phyloP scores from a whole-genome alignment of 92 coral and sea anemone genomes.

The Anthopleura xanthogrammica region DNA sequence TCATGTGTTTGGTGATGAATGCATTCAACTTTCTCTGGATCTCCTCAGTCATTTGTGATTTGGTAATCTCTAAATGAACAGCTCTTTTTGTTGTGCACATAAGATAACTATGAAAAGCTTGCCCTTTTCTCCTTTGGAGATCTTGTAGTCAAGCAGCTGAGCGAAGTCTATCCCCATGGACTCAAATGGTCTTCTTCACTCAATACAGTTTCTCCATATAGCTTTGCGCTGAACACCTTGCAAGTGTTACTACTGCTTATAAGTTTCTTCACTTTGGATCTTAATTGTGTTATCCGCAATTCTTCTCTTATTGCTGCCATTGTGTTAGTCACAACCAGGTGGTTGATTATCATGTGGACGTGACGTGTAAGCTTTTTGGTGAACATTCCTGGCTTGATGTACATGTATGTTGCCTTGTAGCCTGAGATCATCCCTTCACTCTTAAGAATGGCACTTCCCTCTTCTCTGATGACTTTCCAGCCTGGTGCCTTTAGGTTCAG shows the following conservation, averaged over 20 bases:
- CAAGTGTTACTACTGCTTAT: slow-evolving; percentile 46
- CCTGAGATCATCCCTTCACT: slow-evolving; percentile 46
- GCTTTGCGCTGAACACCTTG: slow-evolving; percentile 46
- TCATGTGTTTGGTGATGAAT: slow-evolving; percentile 36
- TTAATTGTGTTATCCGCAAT: slow-evolving; percentile 58
- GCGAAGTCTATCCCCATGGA: slow-evolving; percentile 54
- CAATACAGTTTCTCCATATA: slow-evolving; percentile 36
- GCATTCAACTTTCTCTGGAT: slow-evolving; percentile 42
- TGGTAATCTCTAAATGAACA: slow-evolving; percentile 48
- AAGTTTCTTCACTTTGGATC: slow-evolving; percentile 49
- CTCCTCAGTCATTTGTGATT: slow-evolving; percentile 63
- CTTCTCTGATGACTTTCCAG: slow-evolving; percentile 45
- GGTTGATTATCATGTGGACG: slow-evolving; percentile 27
- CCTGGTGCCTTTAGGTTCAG: slow-evolving; percentile 39
- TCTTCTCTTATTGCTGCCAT: slow-evolving; percentile 62
- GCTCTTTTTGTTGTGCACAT: slow-evolving; percentile 48
- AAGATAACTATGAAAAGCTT: slow-evolving; percentile 36
- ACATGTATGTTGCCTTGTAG: slow-evolving; percentile 53
- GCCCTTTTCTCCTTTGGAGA: slow-evolving; percentile 46
- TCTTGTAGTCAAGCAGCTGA: slow-evolving; percentile 53
- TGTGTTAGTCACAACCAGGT: slow-evolving; percentile 57
- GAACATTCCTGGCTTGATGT: slow-evolving; percentile 47
- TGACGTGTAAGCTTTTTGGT: slow-evolving; percentile 53
- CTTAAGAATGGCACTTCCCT: slow-evolving; percentile 38
- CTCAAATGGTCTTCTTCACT: slow-evolving; percentile 15